Evolutionary conservation across 1,140 invertebrate genomes (phyloP), one percentile per base, ranked within the genome.

Genomic region (Trichogramma pretiosum): DNA sequence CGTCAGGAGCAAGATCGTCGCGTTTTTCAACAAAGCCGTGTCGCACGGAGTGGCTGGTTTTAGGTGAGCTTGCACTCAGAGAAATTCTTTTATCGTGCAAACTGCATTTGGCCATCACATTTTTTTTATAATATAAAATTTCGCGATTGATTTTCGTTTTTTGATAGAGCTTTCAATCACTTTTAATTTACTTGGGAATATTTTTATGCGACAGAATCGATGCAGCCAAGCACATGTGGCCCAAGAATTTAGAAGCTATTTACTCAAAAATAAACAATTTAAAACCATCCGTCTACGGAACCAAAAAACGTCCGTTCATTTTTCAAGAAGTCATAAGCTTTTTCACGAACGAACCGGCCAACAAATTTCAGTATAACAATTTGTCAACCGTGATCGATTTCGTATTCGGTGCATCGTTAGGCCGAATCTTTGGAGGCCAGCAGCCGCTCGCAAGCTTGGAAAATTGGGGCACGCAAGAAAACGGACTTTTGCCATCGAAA

Each of bases 201-300:
- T n/a, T n/a, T n/a, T n/a, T n/a, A n/a, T n/a, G n/a, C n/a, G n/a
- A n/a, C 41, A 80, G 83, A 55, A 68, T 84, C 40, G 84, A 87
- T 62, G 84, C 85, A 5, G 81, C 84, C 0, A 89, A 89, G 61
- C 86, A 89, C 60, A 89, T 90, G 84, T 88, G 81, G 81, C 87
- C 87, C 0, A 58, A 56, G 18, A 84, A 90, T 63, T 64, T 90
- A 1, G 52, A 70, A 35, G 62, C 67, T 1, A 86, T 90, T 47
- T 82, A 77, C 56, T 57, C 60, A 5, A 63, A 72, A 28, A 57
- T 83, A 1, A 76, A 81, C 2, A 75, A 84, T 60, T 62, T 87
- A 13, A 80, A 76, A 47, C 73, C 70, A 0, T 65, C 76, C 48
- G 77, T 79, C 13, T 87, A 84, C 63, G 64, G 74, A 3, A 56